These are phyloP conservation scores for Spodoptera picta DNA, from an alignment of 2,888 invertebrate genomes.

Conservation along the genomic window DNA sequence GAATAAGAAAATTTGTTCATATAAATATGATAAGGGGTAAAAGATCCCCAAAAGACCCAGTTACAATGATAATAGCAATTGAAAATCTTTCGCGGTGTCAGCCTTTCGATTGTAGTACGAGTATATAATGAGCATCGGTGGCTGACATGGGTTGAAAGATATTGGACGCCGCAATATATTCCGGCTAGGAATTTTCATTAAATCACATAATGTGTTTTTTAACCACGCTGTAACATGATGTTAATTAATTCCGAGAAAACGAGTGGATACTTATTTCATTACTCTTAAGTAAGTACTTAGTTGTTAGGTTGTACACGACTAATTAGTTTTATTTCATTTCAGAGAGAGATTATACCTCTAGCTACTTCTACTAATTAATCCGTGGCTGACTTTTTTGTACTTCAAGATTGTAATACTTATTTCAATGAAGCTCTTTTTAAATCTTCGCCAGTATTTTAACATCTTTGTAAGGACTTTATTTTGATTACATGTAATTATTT, in stretches of 20 bases:
- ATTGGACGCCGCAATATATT: slow-evolving; percentile 37
- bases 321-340: slow-evolving; percentile 13
- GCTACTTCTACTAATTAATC: not conserved
- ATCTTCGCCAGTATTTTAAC: no score
- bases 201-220: slow-evolving; percentile 26
- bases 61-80: slow-evolving; percentile 1
- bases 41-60: not conserved
- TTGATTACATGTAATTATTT: no score
- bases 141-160: slow-evolving; percentile 58
- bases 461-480: no score
- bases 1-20: no score
- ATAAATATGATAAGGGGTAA: no score
- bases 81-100: slow-evolving; percentile 12
- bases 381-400: not conserved
- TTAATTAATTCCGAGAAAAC: slow-evolving; percentile 26
- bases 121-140: slow-evolving; percentile 38
- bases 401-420: not conserved
- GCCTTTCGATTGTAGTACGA: slow-evolving; percentile 45
- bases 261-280: not conserved
- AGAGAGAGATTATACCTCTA: not conserved
- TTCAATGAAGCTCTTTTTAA: not conserved
- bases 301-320: slow-evolving; percentile 6
- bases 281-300: not conserved
- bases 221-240: slow-evolving; percentile 6
- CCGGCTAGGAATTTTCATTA: slow-evolving; percentile 59